Base-by-base conservation (phyloP, 2,113 vertebrate species). In the Podocnemis expansa region DNA sequence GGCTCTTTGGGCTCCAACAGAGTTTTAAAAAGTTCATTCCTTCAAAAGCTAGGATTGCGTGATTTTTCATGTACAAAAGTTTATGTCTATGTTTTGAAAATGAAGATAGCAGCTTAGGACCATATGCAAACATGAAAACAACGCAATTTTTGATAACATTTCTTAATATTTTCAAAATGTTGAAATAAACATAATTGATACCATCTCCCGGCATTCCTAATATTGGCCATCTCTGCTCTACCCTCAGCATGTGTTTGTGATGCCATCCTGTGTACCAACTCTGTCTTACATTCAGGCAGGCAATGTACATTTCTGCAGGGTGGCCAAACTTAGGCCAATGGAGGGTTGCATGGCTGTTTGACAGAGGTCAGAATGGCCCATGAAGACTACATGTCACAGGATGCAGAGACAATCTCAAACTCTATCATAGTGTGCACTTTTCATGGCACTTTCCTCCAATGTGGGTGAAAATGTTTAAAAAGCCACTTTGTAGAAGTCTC, bases 81-180 rank as follows among this genome's bases (percentile, higher is more conserved):
- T 83, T 49, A 27, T 56, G 92, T 89, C 52, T 41, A 88, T 13
- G 41, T 47, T 96, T 79, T 84, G 45, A 87, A 97, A 96, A 92
- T 82, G 47, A 85, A 88, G 29, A 8, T 60, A 84, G 82, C 67
- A 91, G 34, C 45, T 13, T 78, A 54, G 24, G 10, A 85, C 80
- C 84, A 70, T 70, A 45, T 27, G 8, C 41, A 51, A 67, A 81
- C 45, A 49, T 10, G 31, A 45, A n/a, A 54, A 43, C 13, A 54
- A 41, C 41, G 19, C 6, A 82, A 5, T 2, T 90, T 70, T 76
- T 88, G 75, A 56, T 54, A 47, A 49, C 49, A 93, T 85, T 4
- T 9, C 70, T 94, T 76, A 89, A 51, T 86, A 41, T 86, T 79
- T n/a, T 49, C 75, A 55, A 78, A 87, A 90, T 31, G 43, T 75